Evolutionary conservation across 2,888 invertebrate genomes (phyloP).

Genomic region (Eupeodes latifasciatus): DNA sequence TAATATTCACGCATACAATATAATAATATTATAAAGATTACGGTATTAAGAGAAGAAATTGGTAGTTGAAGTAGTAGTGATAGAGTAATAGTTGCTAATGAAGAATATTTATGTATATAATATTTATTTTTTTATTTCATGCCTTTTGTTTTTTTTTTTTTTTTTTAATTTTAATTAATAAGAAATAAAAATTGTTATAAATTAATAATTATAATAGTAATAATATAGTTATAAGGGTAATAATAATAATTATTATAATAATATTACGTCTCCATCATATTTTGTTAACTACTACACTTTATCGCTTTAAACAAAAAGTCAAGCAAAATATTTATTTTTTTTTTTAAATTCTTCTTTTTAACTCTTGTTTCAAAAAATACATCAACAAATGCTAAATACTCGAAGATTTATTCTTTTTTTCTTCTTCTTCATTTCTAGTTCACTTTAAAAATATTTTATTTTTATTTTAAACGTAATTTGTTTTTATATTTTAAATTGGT

Average conservation of each 20-base stretch:
- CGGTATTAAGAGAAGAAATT: constrained; percentile 34
- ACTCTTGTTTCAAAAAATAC: constrained; percentile 31
- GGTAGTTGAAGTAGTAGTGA: constrained; percentile 48
- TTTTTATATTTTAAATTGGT: constrained; percentile 60
- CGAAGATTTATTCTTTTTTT: constrained; percentile 38
- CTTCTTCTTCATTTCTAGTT: constrained; percentile 8
- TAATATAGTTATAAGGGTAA: constrained; percentile 51
- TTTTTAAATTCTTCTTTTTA: constrained; percentile 18
- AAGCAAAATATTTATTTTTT: constrained; percentile 38
- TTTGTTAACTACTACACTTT: constrained; percentile 65
- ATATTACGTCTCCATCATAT: constrained; percentile 50
- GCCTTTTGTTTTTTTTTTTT: neutral
- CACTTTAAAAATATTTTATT: constrained; percentile 35
- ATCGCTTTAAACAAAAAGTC: constrained; percentile 43
- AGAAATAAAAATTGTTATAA: constrained; percentile 65
- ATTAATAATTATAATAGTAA: constrained; percentile 69
- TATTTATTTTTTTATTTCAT: constrained; percentile 27
- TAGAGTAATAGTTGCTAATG: constrained; percentile 68
- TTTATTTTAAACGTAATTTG: constrained; percentile 47
- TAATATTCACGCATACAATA: constrained; percentile 40
- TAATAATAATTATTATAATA: constrained; percentile 50
- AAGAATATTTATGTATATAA: constrained; percentile 38
- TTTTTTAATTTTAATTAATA: constrained; percentile 35
- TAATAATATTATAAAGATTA: constrained; percentile 25
- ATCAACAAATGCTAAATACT: constrained; percentile 56